These are phyloP conservation scores for Lathronympha strigana DNA, from an alignment of 2,888 invertebrate genomes.

Conservation along the genomic window DNA sequence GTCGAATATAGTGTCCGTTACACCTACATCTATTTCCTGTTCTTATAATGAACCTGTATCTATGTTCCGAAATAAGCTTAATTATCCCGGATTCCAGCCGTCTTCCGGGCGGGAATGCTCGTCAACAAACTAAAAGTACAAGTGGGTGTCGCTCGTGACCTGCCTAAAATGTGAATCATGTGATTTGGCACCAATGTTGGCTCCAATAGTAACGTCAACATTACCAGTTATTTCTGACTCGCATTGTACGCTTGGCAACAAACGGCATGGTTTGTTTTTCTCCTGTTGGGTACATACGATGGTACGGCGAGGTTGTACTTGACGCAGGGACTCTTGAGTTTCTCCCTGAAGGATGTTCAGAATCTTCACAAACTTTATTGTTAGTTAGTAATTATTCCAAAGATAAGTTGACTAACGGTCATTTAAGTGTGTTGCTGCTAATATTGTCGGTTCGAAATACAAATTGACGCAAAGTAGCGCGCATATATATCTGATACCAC, in stretches of 20 bases:
- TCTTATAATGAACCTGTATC: not conserved
- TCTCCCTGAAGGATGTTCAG: too few species aligned
- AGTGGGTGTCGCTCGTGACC: slow-evolving; percentile 76
- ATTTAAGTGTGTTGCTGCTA: too few species aligned
- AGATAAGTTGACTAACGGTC: too few species aligned
- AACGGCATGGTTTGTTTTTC: slow-evolving; percentile 51
- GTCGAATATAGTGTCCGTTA: too few species aligned
- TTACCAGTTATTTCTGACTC: slow-evolving; percentile 71
- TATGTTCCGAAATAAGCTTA: slow-evolving; percentile 15
- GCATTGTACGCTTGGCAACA: slow-evolving; percentile 68
- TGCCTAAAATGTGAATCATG: slow-evolving; percentile 77
- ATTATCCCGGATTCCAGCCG: slow-evolving; percentile 17
- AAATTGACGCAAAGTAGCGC: too few species aligned
- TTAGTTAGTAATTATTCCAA: too few species aligned
- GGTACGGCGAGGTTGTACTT: slow-evolving; percentile 31
- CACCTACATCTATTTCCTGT: too few species aligned
- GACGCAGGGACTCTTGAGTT: not conserved
- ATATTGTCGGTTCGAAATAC: too few species aligned
- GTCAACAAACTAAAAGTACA: slow-evolving; percentile 42
- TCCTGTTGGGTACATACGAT: slow-evolving; percentile 51
- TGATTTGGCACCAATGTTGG: slow-evolving; percentile 76
- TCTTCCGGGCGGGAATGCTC: slow-evolving; percentile 25
- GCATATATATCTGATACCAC: too few species aligned
- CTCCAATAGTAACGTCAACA: slow-evolving; percentile 65
- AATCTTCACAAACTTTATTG: too few species aligned